phyloP scores from a whole-genome alignment of 1,140 invertebrate genomes.

The Trichonephila inaurata region DNA sequence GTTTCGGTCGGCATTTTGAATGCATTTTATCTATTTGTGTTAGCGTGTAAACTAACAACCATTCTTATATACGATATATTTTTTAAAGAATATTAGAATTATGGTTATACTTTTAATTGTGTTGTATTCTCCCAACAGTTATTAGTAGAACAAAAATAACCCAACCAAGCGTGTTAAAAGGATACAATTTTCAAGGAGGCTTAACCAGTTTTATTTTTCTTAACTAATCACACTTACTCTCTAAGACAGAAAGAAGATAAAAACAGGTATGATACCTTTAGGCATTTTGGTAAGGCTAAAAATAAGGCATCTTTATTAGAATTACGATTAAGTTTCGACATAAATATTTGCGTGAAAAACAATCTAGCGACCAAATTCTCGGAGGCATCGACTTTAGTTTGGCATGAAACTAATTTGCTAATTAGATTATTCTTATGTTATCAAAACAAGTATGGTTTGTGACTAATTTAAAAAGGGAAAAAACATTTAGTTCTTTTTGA shows the following conservation, averaged over 20 bases:
- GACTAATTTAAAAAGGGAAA: not conserved
- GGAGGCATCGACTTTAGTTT: not conserved
- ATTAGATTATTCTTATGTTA: conserved; percentile 29
- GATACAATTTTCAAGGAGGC: not conserved
- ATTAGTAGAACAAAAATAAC: not conserved
- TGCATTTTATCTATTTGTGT: too few species aligned
- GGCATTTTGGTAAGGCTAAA: not conserved
- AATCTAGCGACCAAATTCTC: not conserved
- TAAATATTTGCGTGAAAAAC: conserved; percentile 30
- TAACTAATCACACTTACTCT: not conserved
- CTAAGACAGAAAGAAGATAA: not conserved
- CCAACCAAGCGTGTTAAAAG: not conserved
- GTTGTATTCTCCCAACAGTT: too few species aligned
- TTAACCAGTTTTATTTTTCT: not conserved
- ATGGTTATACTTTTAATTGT: too few species aligned
- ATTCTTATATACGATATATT: too few species aligned
- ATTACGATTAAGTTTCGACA: not conserved
- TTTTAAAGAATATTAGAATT: too few species aligned
- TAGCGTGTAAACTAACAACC: too few species aligned
- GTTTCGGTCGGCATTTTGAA: too few species aligned
- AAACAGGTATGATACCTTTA: not conserved
- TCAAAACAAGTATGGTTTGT: conserved; percentile 23
- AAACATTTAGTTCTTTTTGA: conserved; percentile 5
- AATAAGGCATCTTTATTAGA: not conserved
- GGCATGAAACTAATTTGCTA: conserved; percentile 6